Base-by-base conservation (phyloP, 2,113 vertebrate species). In the Suricata suricatta region DNA sequence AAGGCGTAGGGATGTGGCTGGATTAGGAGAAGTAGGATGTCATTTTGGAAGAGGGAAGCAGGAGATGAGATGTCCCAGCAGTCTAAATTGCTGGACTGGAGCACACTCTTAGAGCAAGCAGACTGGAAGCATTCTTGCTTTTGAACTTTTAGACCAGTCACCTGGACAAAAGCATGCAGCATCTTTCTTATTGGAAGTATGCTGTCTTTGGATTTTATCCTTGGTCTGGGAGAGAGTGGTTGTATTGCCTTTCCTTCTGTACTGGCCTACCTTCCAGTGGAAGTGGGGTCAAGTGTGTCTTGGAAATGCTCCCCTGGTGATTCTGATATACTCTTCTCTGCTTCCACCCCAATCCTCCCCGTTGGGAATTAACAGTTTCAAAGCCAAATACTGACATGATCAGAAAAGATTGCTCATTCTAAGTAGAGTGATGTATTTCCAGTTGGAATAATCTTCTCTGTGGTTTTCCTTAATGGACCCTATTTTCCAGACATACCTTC, bases 1-100 rank as follows among this genome's bases (percentile, higher is more conserved):
- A 90, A 96, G 69, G 69, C 92, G 66, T 54, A 80, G 52, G 63
- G 96, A 76, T 88, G 87, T 93, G 88, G 29, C 71, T 87, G 89
- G 72, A 92, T 96, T 89, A 91, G 93, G 91, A 96, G 80, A 96
- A 87, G 29, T 38, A 80, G 83, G 95, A 82, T 89, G 88, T 96
- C 91, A 77, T 94, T 85, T 69, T 33, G 68, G 87, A 77, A 81
- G 31, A 33, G 50, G 64, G 57, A 86, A 93, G 64, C 66, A 66
- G 47, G 54, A 92, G 86, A 95, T 14, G 87, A 96, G 79, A 64
- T 23, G 16, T 95, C 95, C 92, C 90, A 76, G 25, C 10, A n/a
- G 90, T 50, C 74, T 60, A 54, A 76, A 64, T 60, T 86, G 33
- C 60, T 92, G 87, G 52, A 29, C 38, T 1, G 0, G n/a, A 72